Evolutionary conservation across 2,888 invertebrate genomes (phyloP).

Genomic region (Himalopsyche anomala): DNA sequence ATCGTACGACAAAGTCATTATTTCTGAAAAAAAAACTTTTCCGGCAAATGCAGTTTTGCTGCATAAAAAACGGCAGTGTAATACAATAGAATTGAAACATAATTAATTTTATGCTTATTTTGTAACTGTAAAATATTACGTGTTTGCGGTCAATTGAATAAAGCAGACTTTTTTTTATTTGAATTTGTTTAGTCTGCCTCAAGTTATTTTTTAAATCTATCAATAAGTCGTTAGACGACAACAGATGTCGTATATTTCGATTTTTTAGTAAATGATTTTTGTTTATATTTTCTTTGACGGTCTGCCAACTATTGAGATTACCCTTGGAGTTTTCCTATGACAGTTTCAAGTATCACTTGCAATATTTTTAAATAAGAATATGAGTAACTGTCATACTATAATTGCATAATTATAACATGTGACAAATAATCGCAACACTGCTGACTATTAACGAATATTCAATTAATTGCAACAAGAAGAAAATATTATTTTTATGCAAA

Average conservation of each 20-base stretch:
- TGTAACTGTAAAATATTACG: slow-evolving; percentile 1
- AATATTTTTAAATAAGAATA: background rate
- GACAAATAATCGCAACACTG: no score
- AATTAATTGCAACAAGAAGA: background rate
- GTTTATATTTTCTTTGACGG: slow-evolving; percentile 33
- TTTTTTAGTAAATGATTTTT: slow-evolving; percentile 17
- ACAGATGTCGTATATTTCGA: background rate
- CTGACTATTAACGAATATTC: no score
- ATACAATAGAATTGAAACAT: background rate
- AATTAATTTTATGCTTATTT: slow-evolving; percentile 19
- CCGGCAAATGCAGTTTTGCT: slow-evolving; percentile 14
- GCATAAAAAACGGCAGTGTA: no score
- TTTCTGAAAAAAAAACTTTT: slow-evolving; percentile 1
- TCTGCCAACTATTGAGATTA: background rate
- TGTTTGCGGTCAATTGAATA: slow-evolving; percentile 18
- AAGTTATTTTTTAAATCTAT: slow-evolving; percentile 9
- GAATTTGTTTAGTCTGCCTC: background rate
- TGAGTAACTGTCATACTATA: no score
- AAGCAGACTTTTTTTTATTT: background rate
- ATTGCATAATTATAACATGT: no score
- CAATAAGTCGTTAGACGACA: background rate
- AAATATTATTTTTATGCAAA: slow-evolving; percentile 2
- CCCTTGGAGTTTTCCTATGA: slow-evolving; percentile 7
- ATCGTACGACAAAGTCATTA: background rate
- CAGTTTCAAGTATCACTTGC: background rate